Evolutionary conservation across 2,888 invertebrate species (phyloP).

Genomic region (Caenorhabditis imperialis): DNA sequence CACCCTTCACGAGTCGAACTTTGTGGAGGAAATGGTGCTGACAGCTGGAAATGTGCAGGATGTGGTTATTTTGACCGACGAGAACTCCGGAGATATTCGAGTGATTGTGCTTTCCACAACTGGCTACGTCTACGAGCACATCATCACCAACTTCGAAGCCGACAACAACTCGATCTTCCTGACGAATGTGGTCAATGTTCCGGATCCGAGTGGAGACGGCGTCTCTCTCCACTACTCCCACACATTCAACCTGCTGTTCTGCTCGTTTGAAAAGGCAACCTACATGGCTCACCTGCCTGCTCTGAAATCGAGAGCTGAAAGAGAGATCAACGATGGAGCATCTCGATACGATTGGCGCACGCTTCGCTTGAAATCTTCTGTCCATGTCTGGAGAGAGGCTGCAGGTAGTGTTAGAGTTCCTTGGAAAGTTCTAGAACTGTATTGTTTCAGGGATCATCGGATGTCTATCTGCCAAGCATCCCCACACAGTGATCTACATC

Average conservation of each 20-base stretch:
- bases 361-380: slow-evolving; percentile 15
- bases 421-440: too few relatives aligned
- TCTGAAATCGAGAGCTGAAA: background rate
- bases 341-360: slow-evolving; percentile 23
- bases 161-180: slow-evolving; percentile 58
- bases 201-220: slow-evolving; percentile 24
- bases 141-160: slow-evolving; percentile 26
- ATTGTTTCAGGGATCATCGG: slow-evolving; percentile 29
- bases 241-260: slow-evolving; percentile 44
- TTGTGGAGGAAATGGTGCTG: slow-evolving; percentile 61
- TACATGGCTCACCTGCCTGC: slow-evolving; percentile 24
- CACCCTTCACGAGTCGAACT: slow-evolving; percentile 30
- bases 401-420: too few relatives aligned
- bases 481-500: slow-evolving; percentile 14
- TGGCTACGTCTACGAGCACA: slow-evolving; percentile 55
- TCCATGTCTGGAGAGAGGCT: slow-evolving; percentile 38
- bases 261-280: slow-evolving; percentile 43
- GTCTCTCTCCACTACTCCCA: slow-evolving; percentile 56
- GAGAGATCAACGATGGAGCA: background rate
- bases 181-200: slow-evolving; percentile 50
- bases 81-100: slow-evolving; percentile 14
- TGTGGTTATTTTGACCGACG: slow-evolving; percentile 33
- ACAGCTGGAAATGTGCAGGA: slow-evolving; percentile 60
- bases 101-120: slow-evolving; percentile 48
- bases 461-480: slow-evolving; percentile 11